Base-by-base conservation (phyloP, 2,888 invertebrate genomes). In the Drosophila incognita region DNA sequence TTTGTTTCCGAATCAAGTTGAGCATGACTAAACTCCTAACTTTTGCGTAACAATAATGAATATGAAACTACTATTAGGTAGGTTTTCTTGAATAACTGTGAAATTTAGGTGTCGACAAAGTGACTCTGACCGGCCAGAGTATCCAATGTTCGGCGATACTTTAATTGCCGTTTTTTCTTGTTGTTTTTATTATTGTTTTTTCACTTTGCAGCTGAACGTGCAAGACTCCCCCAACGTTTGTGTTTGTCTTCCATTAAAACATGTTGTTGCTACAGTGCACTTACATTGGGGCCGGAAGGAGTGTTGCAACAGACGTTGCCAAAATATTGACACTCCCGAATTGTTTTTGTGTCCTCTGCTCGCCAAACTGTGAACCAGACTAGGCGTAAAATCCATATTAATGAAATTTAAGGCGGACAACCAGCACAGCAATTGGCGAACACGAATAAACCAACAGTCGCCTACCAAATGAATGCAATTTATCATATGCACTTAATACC, bases 241-340 rank as follows among this genome's bases (percentile, higher is more conserved):
- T 82, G 79, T 79, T 81, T 82, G 71, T 29, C 71, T 81, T 81
- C 62, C 82, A 81, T 82, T 82, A 82, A 76, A 82, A 74, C 59
- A 67, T 77, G 75, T 80, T 81, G 71, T 59, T 66, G 57, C 40
- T 63, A 49, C 21, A 40, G 62, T 46, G 63, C 69, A 69, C 69
- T 72, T 65, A 49, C 65, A 68, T 46, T 56, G 29, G 33, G 46
- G 53, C 58, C 40, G 18, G 56, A 58, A 18, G 36, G 27, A 36
- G 27, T 56, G 31, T 63, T 61, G 62, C 72, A 71, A 67, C 83
- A 79, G 58, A 69, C 71, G 69, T 35, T 36, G 64, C 56, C 60
- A 83, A 71, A 82, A 82, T 82, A 82, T 82, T 82, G 83, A 82
- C 81, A 78, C 59, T 80, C 49, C 5, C 67, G 54, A 73, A 73